A percentile compares a stretch with the other conserved stretches of the same genome.
phyloP scores from a whole-genome alignment of 2,888 invertebrate genomes.

The Hipparchia sbordonii region DNA sequence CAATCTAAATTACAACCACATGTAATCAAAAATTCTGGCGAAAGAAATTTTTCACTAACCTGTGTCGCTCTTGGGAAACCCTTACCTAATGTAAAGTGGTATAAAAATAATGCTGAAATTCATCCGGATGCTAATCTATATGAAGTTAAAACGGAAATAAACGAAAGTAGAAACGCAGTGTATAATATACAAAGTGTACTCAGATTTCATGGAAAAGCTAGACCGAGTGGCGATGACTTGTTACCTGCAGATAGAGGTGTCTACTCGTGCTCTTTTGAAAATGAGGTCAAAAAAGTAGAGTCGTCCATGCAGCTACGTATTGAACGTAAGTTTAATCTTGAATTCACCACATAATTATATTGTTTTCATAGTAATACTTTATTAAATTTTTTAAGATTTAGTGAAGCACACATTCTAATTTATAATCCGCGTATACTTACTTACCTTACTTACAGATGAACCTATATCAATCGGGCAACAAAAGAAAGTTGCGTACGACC shows the following conservation, averaged over 20 bases:
- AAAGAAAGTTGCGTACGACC: conserved; percentile 94
- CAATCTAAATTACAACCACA: conserved; percentile 91
- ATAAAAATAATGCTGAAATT: conserved; percentile 92
- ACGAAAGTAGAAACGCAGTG: conserved; percentile 90
- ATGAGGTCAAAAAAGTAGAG: conserved; percentile 93
- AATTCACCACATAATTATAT: background rate
- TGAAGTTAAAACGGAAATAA: conserved; percentile 90
- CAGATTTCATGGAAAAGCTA: conserved; percentile 89
- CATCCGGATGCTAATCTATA: conserved; percentile 90
- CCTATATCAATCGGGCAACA: conserved; percentile 93
- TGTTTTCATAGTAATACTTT: background rate
- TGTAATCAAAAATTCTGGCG: conserved; percentile 90
- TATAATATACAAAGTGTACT: conserved; percentile 92
- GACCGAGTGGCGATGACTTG: conserved; percentile 89
- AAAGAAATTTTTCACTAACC: conserved; percentile 89
- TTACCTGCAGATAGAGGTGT: conserved; percentile 93
- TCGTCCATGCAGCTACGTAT: conserved; percentile 95
- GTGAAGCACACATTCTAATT: background rate
- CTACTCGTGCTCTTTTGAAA: conserved; percentile 94
- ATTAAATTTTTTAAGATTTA: no score
- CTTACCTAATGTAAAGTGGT: conserved; percentile 91
- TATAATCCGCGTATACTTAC: conserved; percentile 43
- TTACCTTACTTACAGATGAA: conserved; percentile 83
- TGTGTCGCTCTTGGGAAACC: conserved; percentile 96
- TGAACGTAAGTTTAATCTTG: conserved; percentile 86